phyloP scores from a whole-genome alignment of 1,140 invertebrate species.

The Hypsibius dujardini region DNA sequence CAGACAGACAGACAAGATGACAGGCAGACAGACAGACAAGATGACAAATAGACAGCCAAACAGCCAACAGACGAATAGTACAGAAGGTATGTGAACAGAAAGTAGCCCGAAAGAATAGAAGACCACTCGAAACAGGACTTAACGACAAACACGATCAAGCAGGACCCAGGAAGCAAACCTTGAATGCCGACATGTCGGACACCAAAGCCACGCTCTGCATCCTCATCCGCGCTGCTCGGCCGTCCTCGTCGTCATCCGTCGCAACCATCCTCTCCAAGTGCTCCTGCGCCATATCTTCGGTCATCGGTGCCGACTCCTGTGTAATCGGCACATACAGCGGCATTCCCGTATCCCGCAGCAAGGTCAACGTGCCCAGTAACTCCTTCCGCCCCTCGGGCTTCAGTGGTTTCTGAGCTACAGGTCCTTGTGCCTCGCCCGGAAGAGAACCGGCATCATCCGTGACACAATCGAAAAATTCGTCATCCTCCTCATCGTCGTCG shows the following conservation, averaged over 20 bases:
- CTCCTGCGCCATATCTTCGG: conserved; percentile 84
- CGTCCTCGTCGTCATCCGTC: conserved; percentile 61
- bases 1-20: too few species aligned
- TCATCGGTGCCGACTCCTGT: conserved; percentile 80
- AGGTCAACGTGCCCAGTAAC: conserved; percentile 17
- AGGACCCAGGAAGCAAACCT: conserved; percentile 37
- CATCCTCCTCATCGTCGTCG: conserved; percentile 45
- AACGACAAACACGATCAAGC: neutral
- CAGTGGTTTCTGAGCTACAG: neutral
- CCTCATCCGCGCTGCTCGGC: conserved; percentile 60
- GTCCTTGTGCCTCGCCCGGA: conserved; percentile 27
- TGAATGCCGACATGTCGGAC: conserved; percentile 97
- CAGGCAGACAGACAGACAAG: too few species aligned
- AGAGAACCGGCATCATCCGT: too few species aligned
- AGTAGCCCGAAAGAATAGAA: too few species aligned
- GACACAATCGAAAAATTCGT: conserved; percentile 69
- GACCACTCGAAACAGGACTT: conserved; percentile 8
- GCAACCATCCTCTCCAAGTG: conserved; percentile 71
- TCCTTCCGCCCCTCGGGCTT: neutral
- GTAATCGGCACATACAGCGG: conserved; percentile 66
- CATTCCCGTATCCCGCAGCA: conserved; percentile 29
- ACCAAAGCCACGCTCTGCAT: conserved; percentile 85
- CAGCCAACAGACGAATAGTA: too few species aligned
- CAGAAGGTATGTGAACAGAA: too few species aligned
- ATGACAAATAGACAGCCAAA: too few species aligned